Evolutionary conservation across 1,140 invertebrate species (phyloP).

Genomic region (Anadara kagoshimensis): DNA sequence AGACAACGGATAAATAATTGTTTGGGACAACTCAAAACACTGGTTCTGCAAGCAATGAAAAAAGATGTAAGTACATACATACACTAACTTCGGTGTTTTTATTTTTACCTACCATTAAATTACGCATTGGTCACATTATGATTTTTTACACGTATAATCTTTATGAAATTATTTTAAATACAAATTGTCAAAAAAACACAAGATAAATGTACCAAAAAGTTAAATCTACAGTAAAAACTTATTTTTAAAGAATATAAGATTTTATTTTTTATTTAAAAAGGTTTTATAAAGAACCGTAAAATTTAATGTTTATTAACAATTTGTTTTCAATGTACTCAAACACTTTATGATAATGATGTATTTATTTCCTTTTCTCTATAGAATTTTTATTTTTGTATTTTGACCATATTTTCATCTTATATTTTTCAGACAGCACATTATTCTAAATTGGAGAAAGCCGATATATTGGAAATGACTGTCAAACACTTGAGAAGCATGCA

Average conservation of each 20-base stretch:
- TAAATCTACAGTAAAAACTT: not conserved
- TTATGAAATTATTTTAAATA: not conserved
- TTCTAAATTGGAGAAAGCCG: conserved; percentile 97
- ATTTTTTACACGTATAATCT: not conserved
- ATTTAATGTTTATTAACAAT: not conserved
- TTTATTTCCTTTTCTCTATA: not conserved
- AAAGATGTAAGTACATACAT: conserved; percentile 46
- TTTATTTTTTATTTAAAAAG: too few species aligned
- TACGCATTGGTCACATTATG: not conserved
- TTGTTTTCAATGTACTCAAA: not conserved
- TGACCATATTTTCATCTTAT: not conserved
- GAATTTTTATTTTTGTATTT: not conserved
- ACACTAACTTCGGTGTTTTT: not conserved
- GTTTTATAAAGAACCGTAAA: too few species aligned
- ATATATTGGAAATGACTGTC: conserved; percentile 97
- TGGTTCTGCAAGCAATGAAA: conserved; percentile 88
- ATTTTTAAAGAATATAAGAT: not conserved
- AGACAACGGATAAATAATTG: conserved; percentile 90
- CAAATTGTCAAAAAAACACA: not conserved
- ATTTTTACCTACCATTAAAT: not conserved
- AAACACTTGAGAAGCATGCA: conserved; percentile 82
- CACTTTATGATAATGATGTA: not conserved
- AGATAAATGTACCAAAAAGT: not conserved
- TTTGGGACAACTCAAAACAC: conserved; percentile 87
- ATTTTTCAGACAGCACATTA: conserved; percentile 61